A percentile compares a stretch with the other conserved stretches of the same genome.
phyloP scores from a whole-genome alignment of 64 coral and sea anemone species.

The Stichodactyla helianthus region DNA sequence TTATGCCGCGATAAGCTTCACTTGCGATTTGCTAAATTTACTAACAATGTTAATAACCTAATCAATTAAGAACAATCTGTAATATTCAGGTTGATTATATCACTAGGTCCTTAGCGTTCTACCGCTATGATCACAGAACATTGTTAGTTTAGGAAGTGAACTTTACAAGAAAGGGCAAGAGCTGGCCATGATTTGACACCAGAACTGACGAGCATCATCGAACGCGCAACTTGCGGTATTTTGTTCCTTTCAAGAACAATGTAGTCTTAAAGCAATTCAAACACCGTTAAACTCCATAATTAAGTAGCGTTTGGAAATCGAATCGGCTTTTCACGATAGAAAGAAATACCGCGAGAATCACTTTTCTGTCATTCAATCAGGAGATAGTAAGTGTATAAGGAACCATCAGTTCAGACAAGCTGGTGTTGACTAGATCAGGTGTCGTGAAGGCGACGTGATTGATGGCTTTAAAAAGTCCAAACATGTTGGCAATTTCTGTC shows the following conservation, averaged over 20 bases:
- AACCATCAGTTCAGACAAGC: not conserved
- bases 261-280: conserved; percentile 4
- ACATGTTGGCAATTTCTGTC: conserved; percentile 12
- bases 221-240: conserved; percentile 9
- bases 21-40: conserved; percentile 56
- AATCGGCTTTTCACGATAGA: not conserved
- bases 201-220: not conserved
- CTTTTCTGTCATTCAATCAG: not conserved
- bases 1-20: conserved; percentile 62
- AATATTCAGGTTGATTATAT: conserved; percentile 68
- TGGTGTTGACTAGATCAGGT: not conserved
- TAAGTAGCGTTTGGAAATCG: not conserved
- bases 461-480: conserved; percentile 15
- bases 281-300: conserved; percentile 6
- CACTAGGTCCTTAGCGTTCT: conserved; percentile 6
- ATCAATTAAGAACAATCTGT: conserved; percentile 88
- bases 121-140: conserved; percentile 9
- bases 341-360: not conserved
- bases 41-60: conserved; percentile 84
- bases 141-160: conserved; percentile 25
- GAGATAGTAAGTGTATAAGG: not conserved
- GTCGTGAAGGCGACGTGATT: not conserved
- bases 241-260: conserved; percentile 7
- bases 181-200: not conserved
- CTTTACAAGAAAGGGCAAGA: not conserved